Evolutionary conservation across 2,113 vertebrate genomes (phyloP).

Genomic region (Pteropus alecto): DNA sequence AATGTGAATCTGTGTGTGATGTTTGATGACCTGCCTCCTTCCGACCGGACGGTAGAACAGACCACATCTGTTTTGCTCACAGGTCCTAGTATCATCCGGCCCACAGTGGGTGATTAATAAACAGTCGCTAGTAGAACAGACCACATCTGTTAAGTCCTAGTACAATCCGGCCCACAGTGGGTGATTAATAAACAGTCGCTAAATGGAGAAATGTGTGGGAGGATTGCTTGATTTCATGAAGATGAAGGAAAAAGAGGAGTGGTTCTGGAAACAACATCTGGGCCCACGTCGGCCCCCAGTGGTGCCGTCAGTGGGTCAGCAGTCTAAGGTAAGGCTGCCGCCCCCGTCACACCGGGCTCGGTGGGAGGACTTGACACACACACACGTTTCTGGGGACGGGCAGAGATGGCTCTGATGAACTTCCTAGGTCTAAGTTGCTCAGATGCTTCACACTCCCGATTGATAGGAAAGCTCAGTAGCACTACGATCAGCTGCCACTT

Average conservation of each 20-base stretch:
- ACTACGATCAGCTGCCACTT: neutral
- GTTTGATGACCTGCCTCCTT: neutral
- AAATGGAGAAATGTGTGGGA: neutral
- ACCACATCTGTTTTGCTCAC: neutral
- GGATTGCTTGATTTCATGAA: neutral
- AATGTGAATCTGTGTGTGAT: neutral
- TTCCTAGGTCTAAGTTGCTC: neutral
- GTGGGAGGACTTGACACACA: neutral
- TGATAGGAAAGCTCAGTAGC: neutral
- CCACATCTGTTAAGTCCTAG: neutral
- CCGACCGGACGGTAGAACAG: neutral
- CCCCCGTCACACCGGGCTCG: neutral
- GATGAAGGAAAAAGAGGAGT: neutral
- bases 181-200: neutral
- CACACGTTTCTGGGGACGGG: neutral
- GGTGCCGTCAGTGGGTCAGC: neutral
- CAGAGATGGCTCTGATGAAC: neutral
- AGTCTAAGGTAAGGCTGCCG: neutral
- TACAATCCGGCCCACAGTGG: neutral
- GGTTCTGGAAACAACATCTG: neutral
- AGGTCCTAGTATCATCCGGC: neutral
- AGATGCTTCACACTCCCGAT: neutral
- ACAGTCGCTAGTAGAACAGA: neutral
- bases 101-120: too few species aligned
- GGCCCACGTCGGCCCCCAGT: neutral